phyloP scores from a whole-genome alignment of 35 echinoderm and acorn worm species.

The Hemicentrotus pulcherrimus region DNA sequence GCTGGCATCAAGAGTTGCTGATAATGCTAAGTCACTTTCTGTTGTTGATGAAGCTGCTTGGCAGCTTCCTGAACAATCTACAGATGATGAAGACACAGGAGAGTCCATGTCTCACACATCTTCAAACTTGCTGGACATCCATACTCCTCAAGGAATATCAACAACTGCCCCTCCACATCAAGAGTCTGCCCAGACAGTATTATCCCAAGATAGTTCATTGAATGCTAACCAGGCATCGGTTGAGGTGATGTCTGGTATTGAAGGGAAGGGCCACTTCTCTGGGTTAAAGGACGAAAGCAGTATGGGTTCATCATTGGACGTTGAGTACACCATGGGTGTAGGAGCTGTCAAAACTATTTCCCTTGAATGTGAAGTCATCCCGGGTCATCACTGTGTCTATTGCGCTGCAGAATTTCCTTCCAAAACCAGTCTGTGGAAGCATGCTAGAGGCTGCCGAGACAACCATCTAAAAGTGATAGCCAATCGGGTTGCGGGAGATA shows the following conservation, averaged over 20 bases:
- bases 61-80: background rate
- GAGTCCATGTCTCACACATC: background rate
- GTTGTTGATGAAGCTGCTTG: background rate
- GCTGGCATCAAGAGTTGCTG: background rate
- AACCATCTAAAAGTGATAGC: background rate
- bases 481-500: background rate
- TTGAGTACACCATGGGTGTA: background rate
- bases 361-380: background rate
- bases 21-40: background rate
- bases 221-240: background rate
- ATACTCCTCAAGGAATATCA: background rate
- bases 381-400: background rate
- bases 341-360: background rate
- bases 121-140: background rate
- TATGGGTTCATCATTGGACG: background rate
- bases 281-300: background rate
- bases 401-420: background rate
- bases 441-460: background rate
- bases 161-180: background rate
- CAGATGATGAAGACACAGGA: background rate
- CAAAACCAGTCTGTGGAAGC: background rate
- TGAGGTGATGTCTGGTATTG: background rate
- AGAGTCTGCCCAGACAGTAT: background rate
- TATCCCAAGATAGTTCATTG: background rate
- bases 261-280: background rate